These are phyloP conservation scores for Meloidogyne exigua DNA, from an alignment of 1,140 invertebrate species.

Conservation along the genomic window DNA sequence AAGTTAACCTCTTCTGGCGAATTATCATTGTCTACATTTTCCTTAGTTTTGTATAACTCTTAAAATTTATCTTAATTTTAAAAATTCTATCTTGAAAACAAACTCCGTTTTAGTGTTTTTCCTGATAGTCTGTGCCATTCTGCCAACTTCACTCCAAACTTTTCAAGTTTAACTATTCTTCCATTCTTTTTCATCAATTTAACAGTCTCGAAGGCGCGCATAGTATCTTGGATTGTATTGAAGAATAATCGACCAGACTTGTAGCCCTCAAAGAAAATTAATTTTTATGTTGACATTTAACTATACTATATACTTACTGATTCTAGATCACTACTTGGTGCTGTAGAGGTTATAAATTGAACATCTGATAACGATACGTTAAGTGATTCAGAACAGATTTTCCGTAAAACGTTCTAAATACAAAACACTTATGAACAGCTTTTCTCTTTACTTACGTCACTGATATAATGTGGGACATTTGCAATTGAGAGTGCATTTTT, in stretches of 20 bases:
- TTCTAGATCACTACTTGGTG: not conserved
- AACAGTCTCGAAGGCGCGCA: not conserved
- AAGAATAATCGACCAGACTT: constrained; percentile 15
- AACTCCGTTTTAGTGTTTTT: not conserved
- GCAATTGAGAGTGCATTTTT: constrained; percentile 13
- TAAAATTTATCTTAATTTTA: not conserved
- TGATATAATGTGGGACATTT: constrained; percentile 27
- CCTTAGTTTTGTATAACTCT: not conserved
- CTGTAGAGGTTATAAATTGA: constrained; percentile 1
- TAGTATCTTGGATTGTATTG: not conserved
- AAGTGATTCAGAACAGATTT: constrained; percentile 3
- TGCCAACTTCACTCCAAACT: not conserved
- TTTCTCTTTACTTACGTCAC: constrained; percentile 13
- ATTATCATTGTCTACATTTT: not conserved
- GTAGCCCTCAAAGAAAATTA: constrained; percentile 12
- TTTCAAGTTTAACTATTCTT: constrained; percentile 13
- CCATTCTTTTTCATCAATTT: not conserved
- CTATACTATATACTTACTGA: not conserved
- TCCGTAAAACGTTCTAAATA: not conserved
- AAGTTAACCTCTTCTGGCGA: not conserved
- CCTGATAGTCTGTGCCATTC: constrained; percentile 1
- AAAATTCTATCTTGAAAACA: not conserved
- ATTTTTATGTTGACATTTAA: not conserved
- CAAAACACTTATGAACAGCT: not conserved
- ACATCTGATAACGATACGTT: not conserved